These are phyloP conservation scores for Tokudaia muenninki DNA, from an alignment of 2,797 vertebrate species.

Conservation along the genomic window DNA sequence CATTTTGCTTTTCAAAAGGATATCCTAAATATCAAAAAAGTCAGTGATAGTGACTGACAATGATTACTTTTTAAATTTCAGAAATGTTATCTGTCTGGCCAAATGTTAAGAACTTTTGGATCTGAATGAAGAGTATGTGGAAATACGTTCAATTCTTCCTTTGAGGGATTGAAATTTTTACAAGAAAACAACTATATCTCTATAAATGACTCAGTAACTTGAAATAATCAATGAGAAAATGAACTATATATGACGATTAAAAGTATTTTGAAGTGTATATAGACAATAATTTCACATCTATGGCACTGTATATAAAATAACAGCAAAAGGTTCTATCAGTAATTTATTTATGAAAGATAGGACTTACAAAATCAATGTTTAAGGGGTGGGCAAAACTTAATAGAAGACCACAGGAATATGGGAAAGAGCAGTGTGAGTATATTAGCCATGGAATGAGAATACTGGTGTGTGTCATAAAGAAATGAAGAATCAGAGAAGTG, in stretches of 20 bases:
- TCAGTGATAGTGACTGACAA: background rate
- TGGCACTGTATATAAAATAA: background rate
- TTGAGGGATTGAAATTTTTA: conserved; percentile 15
- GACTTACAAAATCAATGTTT: background rate
- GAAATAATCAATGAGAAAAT: background rate
- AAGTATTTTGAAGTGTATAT: conserved; percentile 31
- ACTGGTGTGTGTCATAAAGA: background rate
- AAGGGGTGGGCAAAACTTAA: background rate
- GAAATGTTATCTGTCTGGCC: background rate
- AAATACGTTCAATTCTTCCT: background rate
- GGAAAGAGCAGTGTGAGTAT: background rate
- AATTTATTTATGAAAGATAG: conserved; percentile 5
- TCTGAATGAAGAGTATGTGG: background rate
- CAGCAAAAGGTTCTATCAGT: background rate
- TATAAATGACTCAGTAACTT: background rate
- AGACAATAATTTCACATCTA: background rate
- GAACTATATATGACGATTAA: background rate
- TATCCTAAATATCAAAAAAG: background rate
- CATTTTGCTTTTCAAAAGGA: conserved; percentile 1
- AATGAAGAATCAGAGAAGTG: background rate
- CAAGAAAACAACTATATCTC: background rate
- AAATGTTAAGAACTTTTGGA: conserved; percentile 4
- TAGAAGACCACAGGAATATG: background rate
- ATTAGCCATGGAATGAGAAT: background rate
- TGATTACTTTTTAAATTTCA: conserved; percentile 8